Conservation (phyloP, 2,113 vertebrate genomes). For the Numida meleagris region DNA sequence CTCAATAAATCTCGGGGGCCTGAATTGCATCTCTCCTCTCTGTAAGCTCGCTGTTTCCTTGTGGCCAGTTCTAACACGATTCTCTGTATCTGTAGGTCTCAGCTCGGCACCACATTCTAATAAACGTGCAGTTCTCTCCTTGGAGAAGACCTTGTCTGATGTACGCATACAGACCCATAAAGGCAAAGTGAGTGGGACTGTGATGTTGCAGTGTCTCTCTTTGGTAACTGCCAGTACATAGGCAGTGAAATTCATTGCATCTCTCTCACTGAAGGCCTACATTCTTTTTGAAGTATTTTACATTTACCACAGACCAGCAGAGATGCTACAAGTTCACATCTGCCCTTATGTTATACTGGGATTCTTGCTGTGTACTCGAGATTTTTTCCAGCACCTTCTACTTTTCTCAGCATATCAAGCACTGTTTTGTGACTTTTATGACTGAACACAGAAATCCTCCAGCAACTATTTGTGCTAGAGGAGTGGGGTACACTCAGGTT, state of each 20-base stretch:
- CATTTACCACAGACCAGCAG: not conserved
- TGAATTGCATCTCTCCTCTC: not conserved
- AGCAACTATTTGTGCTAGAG: not conserved
- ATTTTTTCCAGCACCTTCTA: not conserved
- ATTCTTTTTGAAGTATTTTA: not conserved
- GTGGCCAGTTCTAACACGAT: not conserved
- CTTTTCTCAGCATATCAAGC: conserved; percentile 14
- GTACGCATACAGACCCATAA: not conserved
- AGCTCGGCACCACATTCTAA: not conserved
- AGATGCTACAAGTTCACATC: not conserved
- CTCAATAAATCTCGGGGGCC: not conserved
- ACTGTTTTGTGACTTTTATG: not conserved
- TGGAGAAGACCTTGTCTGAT: not conserved
- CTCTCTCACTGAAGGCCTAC: not conserved
- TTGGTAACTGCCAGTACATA: not conserved
- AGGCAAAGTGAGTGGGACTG: rapidly evolving
- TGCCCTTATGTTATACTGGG: not conserved
- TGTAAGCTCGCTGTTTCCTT: not conserved
- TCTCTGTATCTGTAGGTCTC: not conserved
- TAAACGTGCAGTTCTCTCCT: not conserved
- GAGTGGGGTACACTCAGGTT: not conserved
- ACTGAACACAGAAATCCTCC: not conserved
- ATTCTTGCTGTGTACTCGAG: not conserved
- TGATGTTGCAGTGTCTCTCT: not conserved
- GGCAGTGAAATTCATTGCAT: not conserved